Evolutionary conservation across 2,888 invertebrate genomes (phyloP), one percentile per base, ranked within the genome.

Genomic region (Serripes groenlandicus): DNA sequence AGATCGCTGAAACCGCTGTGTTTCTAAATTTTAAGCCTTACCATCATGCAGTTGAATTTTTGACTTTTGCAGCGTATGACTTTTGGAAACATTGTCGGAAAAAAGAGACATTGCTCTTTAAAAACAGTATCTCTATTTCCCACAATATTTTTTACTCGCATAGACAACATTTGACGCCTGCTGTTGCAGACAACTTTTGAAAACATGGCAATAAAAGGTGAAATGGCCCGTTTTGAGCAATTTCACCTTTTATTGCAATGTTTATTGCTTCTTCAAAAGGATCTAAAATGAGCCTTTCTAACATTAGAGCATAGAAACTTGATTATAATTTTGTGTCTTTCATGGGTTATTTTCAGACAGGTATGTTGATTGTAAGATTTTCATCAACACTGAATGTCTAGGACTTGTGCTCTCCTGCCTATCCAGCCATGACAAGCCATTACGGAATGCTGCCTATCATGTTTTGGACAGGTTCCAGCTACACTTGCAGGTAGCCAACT

Each of bases 391-490:
- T 80, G 97, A 97, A 0, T 96, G 97, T 60, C 95, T 98, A 73
- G 96, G 97, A 1, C 94, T 97, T 34, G 96, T 96, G 0, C 96
- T 98, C 71, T 95, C 96, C 86, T 97, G 97, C 0, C 95, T 98
- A 18, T 96, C 97, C 75, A 97, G 97, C 72, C 95, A 96, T 79
- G 96, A 97, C 89, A 95, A 95, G 34, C 94, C 96, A 73, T 96
- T 97, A 94, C 96, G 98, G 56, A 96, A 96, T 81, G 96, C 97
- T 0, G 97, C 97, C 0, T 97, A 96, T 90, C 96, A 96, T 88
- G 96, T 97, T 1, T 95, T 98, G 83, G 96, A 96, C 64, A 95
- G 97, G 84, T 97, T 97, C 95, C 96, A 97, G 89, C 95, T 96
- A 89, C 97, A 97, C 88, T 95, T 98, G 78, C 97, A 97, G 93